A percentile compares a stretch with the other conserved stretches of the same genome.
phyloP scores from a whole-genome alignment of 2,797 vertebrate genomes.

The Perodicticus potto region DNA sequence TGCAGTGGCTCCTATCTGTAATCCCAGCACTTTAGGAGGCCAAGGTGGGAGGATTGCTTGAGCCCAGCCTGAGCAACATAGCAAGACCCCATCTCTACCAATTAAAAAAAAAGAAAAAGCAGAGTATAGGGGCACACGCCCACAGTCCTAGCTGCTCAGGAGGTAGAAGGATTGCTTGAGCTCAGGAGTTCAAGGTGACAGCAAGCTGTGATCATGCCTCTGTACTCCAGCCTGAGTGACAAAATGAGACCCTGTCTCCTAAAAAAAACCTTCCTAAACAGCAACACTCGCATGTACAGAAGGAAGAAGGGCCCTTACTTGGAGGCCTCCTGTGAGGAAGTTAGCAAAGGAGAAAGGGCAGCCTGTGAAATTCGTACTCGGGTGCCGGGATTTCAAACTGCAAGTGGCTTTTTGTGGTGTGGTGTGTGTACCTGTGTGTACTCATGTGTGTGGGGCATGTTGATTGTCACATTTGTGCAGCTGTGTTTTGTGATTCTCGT shows the following conservation, averaged over 20 bases:
- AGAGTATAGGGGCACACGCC: background rate
- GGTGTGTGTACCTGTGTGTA: background rate
- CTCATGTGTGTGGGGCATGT: background rate
- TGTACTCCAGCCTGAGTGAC: background rate
- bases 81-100: background rate
- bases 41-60: background rate
- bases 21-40: background rate
- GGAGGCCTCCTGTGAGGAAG: background rate
- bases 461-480: background rate
- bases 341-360: background rate
- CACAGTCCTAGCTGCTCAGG: background rate
- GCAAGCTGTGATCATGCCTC: background rate
- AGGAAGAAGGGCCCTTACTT: background rate
- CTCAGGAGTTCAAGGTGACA: background rate
- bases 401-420: background rate
- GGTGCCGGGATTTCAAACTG: background rate
- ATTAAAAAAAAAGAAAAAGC: background rate
- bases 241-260: background rate
- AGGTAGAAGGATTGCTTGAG: background rate
- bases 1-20: background rate
- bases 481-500: background rate
- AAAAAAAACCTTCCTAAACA: background rate
- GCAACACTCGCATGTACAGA: background rate
- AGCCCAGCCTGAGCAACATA: background rate
- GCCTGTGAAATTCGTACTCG: background rate